Conservation (phyloP, 2,888 invertebrate genomes). For the Rotaria magnacalcarata region DNA sequence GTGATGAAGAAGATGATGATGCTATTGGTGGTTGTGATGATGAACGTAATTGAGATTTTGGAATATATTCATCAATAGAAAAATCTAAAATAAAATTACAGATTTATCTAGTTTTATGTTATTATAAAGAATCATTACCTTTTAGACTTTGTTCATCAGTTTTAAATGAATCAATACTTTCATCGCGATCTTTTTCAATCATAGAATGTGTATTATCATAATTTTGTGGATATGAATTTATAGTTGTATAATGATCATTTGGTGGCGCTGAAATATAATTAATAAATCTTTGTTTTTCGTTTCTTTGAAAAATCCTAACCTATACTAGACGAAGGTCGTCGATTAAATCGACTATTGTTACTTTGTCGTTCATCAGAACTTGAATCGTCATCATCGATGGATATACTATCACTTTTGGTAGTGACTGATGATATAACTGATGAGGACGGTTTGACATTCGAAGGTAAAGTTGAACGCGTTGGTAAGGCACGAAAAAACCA, state of each 20-base stretch:
- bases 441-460: not conserved
- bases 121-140: not conserved
- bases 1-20: not conserved
- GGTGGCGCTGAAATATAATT: not conserved
- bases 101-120: too few species aligned
- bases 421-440: not conserved
- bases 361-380: conserved; percentile 17
- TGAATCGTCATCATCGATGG: not conserved
- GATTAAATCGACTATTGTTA: not conserved
- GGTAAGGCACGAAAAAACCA: conserved; percentile 43
- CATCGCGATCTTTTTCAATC: not conserved
- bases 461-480: not conserved
- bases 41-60: conserved; percentile 9
- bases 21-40: not conserved
- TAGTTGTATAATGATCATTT: not conserved
- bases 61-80: conserved; percentile 18
- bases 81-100: not conserved
- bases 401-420: not conserved
- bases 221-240: not conserved
- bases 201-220: not conserved
- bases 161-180: conserved; percentile 31
- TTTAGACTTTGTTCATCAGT: not conserved
- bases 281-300: not conserved
- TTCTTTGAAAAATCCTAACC: not conserved
- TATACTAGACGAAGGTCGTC: not conserved